These are phyloP conservation scores for Lanius collurio DNA, from an alignment of 2,113 vertebrate genomes.

Conservation along the genomic window DNA sequence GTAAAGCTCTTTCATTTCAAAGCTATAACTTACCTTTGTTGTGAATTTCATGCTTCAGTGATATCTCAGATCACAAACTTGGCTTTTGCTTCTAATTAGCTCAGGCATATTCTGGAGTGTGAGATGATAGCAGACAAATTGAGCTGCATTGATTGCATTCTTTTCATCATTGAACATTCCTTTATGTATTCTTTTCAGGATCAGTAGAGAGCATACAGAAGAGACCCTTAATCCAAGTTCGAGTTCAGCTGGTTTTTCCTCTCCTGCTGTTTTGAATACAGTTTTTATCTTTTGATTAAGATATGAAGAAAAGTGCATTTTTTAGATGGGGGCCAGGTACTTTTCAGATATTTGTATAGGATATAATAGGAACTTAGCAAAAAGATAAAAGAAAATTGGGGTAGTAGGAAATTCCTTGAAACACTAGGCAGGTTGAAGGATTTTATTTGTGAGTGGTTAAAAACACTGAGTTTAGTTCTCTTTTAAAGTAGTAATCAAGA, in stretches of 20 bases:
- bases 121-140: slow-evolving; percentile 53
- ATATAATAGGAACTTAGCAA: neutral
- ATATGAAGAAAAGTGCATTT: neutral
- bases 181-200: slow-evolving; percentile 49
- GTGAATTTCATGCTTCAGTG: slow-evolving; percentile 53
- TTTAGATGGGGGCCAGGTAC: neutral
- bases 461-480: neutral
- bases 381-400: neutral
- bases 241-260: neutral
- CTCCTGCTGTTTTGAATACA: neutral
- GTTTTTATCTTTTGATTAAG: slow-evolving; percentile 25
- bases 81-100: slow-evolving; percentile 67
- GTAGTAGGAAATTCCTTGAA: neutral
- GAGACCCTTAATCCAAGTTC: neutral
- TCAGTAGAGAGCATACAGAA: slow-evolving; percentile 9
- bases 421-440: neutral
- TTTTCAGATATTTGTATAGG: neutral
- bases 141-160: slow-evolving; percentile 53
- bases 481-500: neutral
- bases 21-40: slow-evolving; percentile 30
- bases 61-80: slow-evolving; percentile 44
- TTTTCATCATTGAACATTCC: slow-evolving; percentile 44
- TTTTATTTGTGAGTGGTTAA: neutral
- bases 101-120: slow-evolving; percentile 35
- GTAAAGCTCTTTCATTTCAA: slow-evolving; percentile 43